phyloP scores from a whole-genome alignment of 2,113 vertebrate species.

The Phodopus roborovskii region DNA sequence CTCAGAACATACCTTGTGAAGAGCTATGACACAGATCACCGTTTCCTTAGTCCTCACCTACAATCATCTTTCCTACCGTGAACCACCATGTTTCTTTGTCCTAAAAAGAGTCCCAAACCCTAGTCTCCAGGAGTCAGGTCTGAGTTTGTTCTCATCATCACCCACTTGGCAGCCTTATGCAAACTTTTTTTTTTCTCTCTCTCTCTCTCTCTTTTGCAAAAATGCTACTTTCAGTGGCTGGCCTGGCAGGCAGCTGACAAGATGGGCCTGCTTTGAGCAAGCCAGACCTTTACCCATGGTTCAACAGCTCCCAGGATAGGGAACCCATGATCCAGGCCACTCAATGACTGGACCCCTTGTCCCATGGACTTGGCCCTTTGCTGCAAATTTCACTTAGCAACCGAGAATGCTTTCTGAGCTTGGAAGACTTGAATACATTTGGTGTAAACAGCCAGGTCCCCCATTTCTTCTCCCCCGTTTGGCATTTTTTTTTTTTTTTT shows the following conservation, averaged over 20 bases:
- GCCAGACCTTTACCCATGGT: neutral
- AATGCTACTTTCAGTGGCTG: neutral
- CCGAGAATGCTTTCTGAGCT: neutral
- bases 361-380: neutral
- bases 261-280: too few species aligned
- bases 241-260: neutral
- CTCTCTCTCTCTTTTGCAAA: neutral
- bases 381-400: neutral
- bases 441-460: neutral
- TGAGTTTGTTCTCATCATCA: neutral
- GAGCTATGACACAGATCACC: neutral
- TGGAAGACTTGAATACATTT: neutral
- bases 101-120: neutral
- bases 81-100: neutral
- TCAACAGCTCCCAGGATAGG: too few species aligned
- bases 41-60: neutral
- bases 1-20: neutral
- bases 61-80: neutral
- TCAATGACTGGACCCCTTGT: neutral
- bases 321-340: neutral
- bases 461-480: neutral
- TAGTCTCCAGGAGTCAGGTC: neutral
- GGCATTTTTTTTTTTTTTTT: neutral
- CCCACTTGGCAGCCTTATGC: neutral
- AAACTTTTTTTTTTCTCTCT: neutral